Conservation (phyloP, 2,797 vertebrate genomes). For the Gallinago stenura region DNA sequence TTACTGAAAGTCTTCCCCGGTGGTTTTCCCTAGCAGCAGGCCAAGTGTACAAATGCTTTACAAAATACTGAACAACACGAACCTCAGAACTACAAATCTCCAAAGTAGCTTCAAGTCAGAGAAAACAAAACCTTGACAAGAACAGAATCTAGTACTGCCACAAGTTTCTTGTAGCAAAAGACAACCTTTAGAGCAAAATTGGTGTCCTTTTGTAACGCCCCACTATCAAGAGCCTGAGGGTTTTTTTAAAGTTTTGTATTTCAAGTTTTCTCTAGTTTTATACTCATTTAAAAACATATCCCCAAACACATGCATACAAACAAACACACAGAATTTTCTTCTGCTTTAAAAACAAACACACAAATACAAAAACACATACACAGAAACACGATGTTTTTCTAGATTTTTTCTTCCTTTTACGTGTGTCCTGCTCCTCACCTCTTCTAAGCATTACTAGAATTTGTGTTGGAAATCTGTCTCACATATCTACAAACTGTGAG, state of each 20-base stretch:
- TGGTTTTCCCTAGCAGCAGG: slow-evolving; percentile 16
- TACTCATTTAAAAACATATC: not conserved
- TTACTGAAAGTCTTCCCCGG: not conserved
- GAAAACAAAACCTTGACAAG: slow-evolving; percentile 24
- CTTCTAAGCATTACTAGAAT: not conserved
- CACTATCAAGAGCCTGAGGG: not conserved
- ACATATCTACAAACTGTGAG: not conserved
- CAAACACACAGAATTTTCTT: not conserved
- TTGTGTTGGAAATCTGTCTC: not conserved
- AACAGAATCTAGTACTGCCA: not conserved
- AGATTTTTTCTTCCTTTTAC: not conserved
- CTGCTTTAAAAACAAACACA: not conserved
- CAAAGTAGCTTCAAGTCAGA: slow-evolving; percentile 10
- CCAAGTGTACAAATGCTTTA: slow-evolving; percentile 24
- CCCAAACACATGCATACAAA: not conserved
- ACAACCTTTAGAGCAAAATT: not conserved
- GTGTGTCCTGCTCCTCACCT: not conserved
- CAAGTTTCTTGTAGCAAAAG: not conserved
- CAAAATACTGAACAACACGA: slow-evolving; percentile 37
- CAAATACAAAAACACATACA: not conserved
- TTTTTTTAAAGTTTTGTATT: not conserved
- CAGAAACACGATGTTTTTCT: not conserved
- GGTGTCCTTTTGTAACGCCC: not conserved
- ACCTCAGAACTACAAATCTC: slow-evolving; percentile 40
- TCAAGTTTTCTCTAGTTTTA: not conserved